Evolutionary conservation across 2,797 vertebrate genomes (phyloP).

Genomic region (Clarias fuscus): DNA sequence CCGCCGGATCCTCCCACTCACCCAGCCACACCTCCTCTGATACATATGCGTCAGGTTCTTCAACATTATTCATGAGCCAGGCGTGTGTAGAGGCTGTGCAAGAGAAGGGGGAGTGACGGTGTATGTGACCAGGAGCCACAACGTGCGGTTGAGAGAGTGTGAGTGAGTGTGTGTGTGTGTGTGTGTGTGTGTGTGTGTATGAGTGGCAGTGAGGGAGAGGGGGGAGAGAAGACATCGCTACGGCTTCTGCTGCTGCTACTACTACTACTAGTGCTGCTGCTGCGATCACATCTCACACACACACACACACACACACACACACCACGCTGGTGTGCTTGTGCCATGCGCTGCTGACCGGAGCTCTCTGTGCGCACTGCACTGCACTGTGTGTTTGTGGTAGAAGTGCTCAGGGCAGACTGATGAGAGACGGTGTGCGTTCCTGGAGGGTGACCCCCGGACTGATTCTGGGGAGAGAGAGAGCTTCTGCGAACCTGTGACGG

Average conservation of each 20-base stretch:
- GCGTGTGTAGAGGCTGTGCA: conserved; percentile 81
- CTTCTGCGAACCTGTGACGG: conserved; percentile 66
- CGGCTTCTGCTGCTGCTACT: conserved; percentile 51
- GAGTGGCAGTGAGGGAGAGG: conserved; percentile 47
- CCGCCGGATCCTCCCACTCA: conserved; percentile 76
- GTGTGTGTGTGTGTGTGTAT: conserved; percentile 41
- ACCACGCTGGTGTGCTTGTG: conserved; percentile 30
- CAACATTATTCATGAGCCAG: conserved; percentile 92
- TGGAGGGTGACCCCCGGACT: conserved; percentile 91
- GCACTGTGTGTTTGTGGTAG: conserved; percentile 57
- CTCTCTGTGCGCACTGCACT: conserved; percentile 28
- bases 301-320: conserved; percentile 24
- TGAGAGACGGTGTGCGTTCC: conserved; percentile 87
- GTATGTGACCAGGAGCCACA: conserved; percentile 71
- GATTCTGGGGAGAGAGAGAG: conserved; percentile 76
- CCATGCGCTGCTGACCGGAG: conserved; percentile 29
- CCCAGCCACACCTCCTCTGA: conserved; percentile 77
- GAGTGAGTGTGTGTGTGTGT: conserved; percentile 48
- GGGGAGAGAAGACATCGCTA: conserved; percentile 52
- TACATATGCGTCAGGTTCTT: conserved; percentile 79
- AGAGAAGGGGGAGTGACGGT: conserved; percentile 71
- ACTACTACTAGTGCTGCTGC: conserved; percentile 50
- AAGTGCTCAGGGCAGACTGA: conserved; percentile 87
- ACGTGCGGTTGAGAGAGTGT: conserved; percentile 35
- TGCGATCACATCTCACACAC: conserved; percentile 19